A percentile compares a stretch with the other conserved stretches of the same genome.
phyloP scores from a whole-genome alignment of 2,113 vertebrate species.

The Lepidothrix coronata region DNA sequence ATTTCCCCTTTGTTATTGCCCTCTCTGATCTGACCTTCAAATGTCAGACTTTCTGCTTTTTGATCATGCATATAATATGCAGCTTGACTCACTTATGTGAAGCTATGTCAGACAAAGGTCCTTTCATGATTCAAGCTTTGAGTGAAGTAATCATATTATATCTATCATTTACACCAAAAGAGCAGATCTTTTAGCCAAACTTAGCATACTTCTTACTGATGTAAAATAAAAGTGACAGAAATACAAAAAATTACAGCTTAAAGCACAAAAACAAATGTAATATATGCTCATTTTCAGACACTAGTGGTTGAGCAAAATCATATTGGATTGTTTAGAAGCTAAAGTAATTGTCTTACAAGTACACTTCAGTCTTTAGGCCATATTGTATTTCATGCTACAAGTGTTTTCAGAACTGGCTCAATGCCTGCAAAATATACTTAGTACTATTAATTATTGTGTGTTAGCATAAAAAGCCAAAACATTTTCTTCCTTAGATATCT shows the following conservation, averaged over 20 bases:
- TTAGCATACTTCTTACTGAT: not conserved
- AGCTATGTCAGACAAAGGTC: constrained; percentile 37
- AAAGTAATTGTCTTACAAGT: not conserved
- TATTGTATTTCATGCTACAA: not conserved
- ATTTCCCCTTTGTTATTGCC: constrained; percentile 40
- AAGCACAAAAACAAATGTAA: not conserved
- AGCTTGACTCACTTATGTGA: constrained; percentile 38
- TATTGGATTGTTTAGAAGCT: not conserved
- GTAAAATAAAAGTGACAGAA: constrained; percentile 23
- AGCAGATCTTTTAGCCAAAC: not conserved
- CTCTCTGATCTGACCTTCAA: constrained; percentile 69
- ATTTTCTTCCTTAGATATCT: not conserved
- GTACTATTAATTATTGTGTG: not conserved
- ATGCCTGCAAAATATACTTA: not conserved
- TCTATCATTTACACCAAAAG: constrained; percentile 13
- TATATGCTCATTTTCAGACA: not conserved
- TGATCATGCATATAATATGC: constrained; percentile 47
- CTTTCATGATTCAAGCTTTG: constrained; percentile 22
- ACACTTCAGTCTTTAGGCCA: not conserved
- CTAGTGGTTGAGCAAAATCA: not conserved
- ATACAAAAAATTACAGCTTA: not conserved
- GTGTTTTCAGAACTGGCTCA: not conserved
- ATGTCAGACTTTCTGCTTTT: constrained; percentile 61
- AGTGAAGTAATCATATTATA: constrained; percentile 36
- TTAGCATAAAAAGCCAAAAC: not conserved